These are phyloP conservation scores for Trichogramma pretiosum DNA, from an alignment of 1,140 invertebrate species.

Conservation along the genomic window DNA sequence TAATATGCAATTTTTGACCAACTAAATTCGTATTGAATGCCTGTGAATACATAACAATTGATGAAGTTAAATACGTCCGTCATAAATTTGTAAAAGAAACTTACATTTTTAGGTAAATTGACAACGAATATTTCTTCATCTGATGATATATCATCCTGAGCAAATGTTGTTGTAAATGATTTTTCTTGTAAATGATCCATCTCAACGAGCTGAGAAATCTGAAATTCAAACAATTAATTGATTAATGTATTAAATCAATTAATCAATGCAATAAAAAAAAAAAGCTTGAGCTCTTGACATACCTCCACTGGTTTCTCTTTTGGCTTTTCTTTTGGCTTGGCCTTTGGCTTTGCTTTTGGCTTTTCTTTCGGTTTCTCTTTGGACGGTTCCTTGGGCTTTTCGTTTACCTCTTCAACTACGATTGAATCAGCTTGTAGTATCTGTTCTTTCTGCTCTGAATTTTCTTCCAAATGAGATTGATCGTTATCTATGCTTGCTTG, in stretches of 20 bases:
- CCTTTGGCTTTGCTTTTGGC: too few relatives aligned
- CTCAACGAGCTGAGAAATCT: constrained; percentile 12
- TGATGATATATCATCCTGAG: constrained; percentile 1
- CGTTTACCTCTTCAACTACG: too few relatives aligned
- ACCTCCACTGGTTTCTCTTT: constrained; percentile 11
- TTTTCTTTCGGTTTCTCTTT: too few relatives aligned
- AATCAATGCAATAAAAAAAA: background rate
- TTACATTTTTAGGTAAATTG: constrained; percentile 13
- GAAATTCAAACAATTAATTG: background rate
- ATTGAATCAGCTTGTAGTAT: too few relatives aligned
- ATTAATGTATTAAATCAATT: too few relatives aligned
- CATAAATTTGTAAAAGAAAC: background rate
- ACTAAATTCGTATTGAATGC: constrained; percentile 9
- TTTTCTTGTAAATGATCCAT: constrained; percentile 4
- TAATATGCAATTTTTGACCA: constrained; percentile 6
- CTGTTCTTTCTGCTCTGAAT: too few relatives aligned
- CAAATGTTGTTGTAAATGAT: background rate
- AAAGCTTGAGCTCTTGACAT: too few relatives aligned
- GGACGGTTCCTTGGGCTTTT: too few relatives aligned
- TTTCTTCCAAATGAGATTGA: too few relatives aligned
- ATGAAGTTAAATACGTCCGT: background rate
- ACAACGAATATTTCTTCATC: constrained; percentile 17
- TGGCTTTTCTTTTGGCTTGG: background rate
- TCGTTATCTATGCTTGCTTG: too few relatives aligned
- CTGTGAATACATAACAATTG: constrained; percentile 2